Conservation (phyloP, 2,113 vertebrate genomes). For the Vimba vimba region DNA sequence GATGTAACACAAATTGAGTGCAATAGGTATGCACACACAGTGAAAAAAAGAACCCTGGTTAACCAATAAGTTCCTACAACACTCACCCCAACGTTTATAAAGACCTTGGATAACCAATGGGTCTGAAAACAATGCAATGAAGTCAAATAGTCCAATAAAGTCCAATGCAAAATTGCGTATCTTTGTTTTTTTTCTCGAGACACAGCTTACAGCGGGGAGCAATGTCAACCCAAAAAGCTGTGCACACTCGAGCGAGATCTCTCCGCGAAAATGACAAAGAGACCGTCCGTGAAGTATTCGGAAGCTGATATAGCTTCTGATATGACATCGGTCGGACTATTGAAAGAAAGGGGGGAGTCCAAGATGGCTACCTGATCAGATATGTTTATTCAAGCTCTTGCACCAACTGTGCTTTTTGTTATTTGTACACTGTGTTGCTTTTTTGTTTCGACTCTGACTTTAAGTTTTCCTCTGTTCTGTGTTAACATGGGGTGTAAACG, state of each 20-base stretch:
- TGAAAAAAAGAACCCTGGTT: not conserved
- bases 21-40: not conserved
- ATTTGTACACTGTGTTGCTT: too few relatives aligned
- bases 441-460: too few relatives aligned
- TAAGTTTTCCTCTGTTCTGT: too few relatives aligned
- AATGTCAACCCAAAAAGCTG: not conserved
- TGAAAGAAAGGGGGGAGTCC: too few relatives aligned
- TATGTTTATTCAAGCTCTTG: too few relatives aligned
- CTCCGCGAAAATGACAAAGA: too few relatives aligned
- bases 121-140: not conserved
- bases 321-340: too few relatives aligned
- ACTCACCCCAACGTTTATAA: not conserved
- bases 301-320: too few relatives aligned
- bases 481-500: not conserved
- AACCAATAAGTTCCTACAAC: not conserved
- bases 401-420: too few relatives aligned
- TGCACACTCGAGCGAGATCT: not conserved
- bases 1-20: too few relatives aligned
- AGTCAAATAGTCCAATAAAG: not conserved
- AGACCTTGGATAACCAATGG: not conserved
- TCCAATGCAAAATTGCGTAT: not conserved
- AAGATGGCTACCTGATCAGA: too few relatives aligned
- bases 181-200: not conserved
- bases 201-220: not conserved
- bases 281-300: too few relatives aligned